Conservation (phyloP, 1,140 invertebrate genomes). For the Eupristina koningsbergeri region DNA sequence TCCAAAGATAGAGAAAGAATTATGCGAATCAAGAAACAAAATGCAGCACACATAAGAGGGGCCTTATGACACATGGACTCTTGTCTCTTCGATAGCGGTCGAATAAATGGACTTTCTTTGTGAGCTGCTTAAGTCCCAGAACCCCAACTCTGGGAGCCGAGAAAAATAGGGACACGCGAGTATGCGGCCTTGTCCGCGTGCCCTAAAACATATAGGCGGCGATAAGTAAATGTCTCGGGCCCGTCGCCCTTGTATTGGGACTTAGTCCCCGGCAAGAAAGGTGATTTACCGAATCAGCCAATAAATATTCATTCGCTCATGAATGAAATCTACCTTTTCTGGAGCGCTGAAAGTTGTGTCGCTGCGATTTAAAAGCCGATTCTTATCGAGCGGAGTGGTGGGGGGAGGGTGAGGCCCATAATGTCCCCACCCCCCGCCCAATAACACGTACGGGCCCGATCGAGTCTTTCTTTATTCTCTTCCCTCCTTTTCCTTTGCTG, state of each 20-base stretch:
- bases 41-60: not conserved
- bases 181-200: slow-evolving; percentile 4
- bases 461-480: not conserved
- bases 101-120: slow-evolving; percentile 29
- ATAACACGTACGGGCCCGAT: slow-evolving; percentile 16
- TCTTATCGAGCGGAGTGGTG: slow-evolving; percentile 8
- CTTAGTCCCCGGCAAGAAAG: not conserved
- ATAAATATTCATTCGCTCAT: slow-evolving; percentile 51
- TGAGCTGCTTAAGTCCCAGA: not conserved
- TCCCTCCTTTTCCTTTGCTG: not conserved
- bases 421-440: not conserved
- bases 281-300: slow-evolving; percentile 50
- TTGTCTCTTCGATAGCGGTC: slow-evolving; percentile 13
- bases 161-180: not conserved
- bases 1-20: slow-evolving; percentile 3
- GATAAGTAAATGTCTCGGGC: not conserved
- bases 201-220: not conserved
- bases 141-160: not conserved
- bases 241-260: not conserved
- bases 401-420: not conserved
- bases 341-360: slow-evolving; percentile 26
- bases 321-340: slow-evolving; percentile 48
- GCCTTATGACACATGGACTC: slow-evolving; percentile 24
- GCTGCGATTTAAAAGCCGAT: slow-evolving; percentile 34
- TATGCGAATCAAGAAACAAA: not conserved